These are phyloP conservation scores for Drosophila obscura DNA, from an alignment of 1,140 invertebrate genomes.

Conservation along the genomic window DNA sequence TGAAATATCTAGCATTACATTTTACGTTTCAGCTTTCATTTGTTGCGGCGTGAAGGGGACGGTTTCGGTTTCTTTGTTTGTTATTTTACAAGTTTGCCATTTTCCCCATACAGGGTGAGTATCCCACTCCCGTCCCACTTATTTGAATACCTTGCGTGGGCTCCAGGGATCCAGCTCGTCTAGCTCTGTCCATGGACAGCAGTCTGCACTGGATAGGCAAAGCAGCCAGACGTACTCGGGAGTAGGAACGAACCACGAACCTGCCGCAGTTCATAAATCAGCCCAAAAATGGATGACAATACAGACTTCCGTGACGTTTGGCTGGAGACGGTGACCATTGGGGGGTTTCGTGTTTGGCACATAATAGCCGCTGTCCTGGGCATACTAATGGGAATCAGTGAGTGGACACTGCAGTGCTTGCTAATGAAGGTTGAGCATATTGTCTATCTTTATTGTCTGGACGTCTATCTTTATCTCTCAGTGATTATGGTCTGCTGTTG, in stretches of 20 bases:
- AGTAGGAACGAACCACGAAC: slow-evolving; percentile 21
- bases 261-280: slow-evolving; percentile 23
- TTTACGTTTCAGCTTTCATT: slow-evolving; percentile 34
- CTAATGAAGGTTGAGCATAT: no score
- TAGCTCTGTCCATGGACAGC: slow-evolving; percentile 22
- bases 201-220: slow-evolving; percentile 60
- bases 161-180: slow-evolving; percentile 16
- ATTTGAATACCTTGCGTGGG: slow-evolving; percentile 24
- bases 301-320: slow-evolving; percentile 84
- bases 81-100: slow-evolving; percentile 54
- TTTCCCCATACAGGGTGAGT: slow-evolving; percentile 36
- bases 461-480: slow-evolving; percentile 52
- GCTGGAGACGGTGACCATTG: slow-evolving; percentile 85
- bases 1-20: slow-evolving; percentile 54
- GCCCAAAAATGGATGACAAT: slow-evolving; percentile 61
- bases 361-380: slow-evolving; percentile 87
- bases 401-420: slow-evolving; percentile 7
- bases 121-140: slow-evolving; percentile 22
- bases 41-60: slow-evolving; percentile 7
- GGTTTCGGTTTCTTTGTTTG: slow-evolving; percentile 33
- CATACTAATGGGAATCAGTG: slow-evolving; percentile 81
- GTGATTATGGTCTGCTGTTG: slow-evolving; percentile 94
- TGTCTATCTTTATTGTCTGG: not conserved
- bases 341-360: slow-evolving; percentile 87
- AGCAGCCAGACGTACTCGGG: slow-evolving; percentile 48